Evolutionary conservation across 1,140 invertebrate genomes (phyloP).

Genomic region (Daktulosphaira vitifoliae): DNA sequence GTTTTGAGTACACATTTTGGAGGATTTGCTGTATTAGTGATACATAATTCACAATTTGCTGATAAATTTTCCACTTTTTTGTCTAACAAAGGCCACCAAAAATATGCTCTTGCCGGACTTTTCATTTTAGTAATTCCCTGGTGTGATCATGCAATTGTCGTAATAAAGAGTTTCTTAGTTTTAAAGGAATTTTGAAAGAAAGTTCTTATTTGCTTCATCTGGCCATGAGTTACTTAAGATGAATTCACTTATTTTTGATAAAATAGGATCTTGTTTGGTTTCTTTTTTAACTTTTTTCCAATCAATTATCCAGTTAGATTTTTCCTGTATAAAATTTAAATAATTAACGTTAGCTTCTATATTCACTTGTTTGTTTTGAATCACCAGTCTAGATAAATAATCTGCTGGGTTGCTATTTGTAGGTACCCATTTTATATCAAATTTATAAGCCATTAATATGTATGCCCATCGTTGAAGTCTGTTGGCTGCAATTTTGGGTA

Average conservation of each 20-base stretch:
- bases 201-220: background rate
- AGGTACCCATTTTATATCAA: too few relatives aligned
- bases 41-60: slow-evolving; percentile 3
- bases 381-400: too few relatives aligned
- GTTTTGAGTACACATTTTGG: too few relatives aligned
- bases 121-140: slow-evolving; percentile 34
- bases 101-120: slow-evolving; percentile 36
- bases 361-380: too few relatives aligned
- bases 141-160: slow-evolving; percentile 22
- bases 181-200: slow-evolving; percentile 7
- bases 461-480: slow-evolving; percentile 29
- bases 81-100: too few relatives aligned
- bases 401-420: too few relatives aligned
- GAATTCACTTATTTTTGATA: background rate
- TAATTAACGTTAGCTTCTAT: too few relatives aligned
- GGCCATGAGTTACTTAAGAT: background rate
- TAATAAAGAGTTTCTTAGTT: slow-evolving; percentile 1
- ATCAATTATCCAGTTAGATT: background rate
- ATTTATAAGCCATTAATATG: too few relatives aligned
- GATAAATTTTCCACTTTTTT: slow-evolving; percentile 18
- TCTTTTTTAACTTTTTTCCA: too few relatives aligned
- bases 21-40: background rate
- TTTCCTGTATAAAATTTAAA: background rate
- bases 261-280: background rate
- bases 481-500: too few relatives aligned